phyloP scores from a whole-genome alignment of 1,140 invertebrate genomes.

The Archegozetes longisetosus region DNA sequence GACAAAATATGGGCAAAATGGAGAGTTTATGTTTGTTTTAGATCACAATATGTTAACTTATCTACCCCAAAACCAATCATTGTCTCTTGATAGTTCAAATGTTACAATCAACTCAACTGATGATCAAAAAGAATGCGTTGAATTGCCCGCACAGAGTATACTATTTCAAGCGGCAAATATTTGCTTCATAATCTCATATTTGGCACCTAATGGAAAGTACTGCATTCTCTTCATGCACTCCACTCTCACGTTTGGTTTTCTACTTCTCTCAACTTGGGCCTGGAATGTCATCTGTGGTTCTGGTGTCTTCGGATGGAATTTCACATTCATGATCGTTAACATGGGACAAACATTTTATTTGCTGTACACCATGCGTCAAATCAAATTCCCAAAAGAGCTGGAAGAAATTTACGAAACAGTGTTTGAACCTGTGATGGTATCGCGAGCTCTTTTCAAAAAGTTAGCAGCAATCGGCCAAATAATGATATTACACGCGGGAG shows the following conservation, averaged over 20 bases:
- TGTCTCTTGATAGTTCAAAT: too few species aligned
- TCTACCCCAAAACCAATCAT: too few species aligned
- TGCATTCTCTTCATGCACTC: slow-evolving; percentile 61
- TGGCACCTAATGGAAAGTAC: slow-evolving; percentile 54
- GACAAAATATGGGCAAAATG: too few species aligned
- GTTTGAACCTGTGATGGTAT: slow-evolving; percentile 67
- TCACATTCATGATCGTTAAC: slow-evolving; percentile 66
- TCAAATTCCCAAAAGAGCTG: slow-evolving; percentile 65
- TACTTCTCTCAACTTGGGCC: slow-evolving; percentile 67
- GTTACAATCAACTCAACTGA: background rate
- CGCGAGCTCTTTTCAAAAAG: slow-evolving; percentile 8
- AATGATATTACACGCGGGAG: slow-evolving; percentile 61
- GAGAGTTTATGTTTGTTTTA: too few species aligned
- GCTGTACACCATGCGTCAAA: slow-evolving; percentile 62
- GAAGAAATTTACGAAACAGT: slow-evolving; percentile 65
- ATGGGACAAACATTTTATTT: slow-evolving; percentile 57
- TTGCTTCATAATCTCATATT: slow-evolving; percentile 53
- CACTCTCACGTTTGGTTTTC: slow-evolving; percentile 43
- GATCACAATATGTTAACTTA: too few species aligned
- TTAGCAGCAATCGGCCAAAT: slow-evolving; percentile 40
- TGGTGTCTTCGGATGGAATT: slow-evolving; percentile 69
- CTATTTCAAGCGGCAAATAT: slow-evolving; percentile 51
- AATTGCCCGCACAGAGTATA: slow-evolving; percentile 20
- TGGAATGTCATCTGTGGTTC: slow-evolving; percentile 77
- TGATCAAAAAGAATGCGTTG: background rate